Base-by-base conservation (phyloP, 2,888 invertebrate genomes). In the Cinara cedri region DNA sequence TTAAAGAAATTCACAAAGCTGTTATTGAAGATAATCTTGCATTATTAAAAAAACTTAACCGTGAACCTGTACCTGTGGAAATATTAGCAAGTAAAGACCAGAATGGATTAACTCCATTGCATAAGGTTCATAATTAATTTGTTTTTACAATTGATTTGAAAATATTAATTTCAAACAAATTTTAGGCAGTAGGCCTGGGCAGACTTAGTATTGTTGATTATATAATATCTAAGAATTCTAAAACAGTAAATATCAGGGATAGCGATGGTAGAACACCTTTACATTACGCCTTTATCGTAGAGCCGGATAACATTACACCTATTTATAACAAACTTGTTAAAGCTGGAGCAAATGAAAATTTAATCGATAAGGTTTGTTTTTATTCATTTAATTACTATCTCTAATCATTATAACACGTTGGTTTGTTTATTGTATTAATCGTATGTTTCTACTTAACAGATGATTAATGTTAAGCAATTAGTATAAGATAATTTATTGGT, bases 191-290 rank as follows among this genome's bases (percentile, higher is more conserved):
- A 34, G 95, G 95, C 21, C 86, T 95, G 82, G 94, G 94, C 0
- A 90, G 92, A 83, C 88, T 89, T 70, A 91, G 91, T 82, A 91
- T 95, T 78, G 89, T 92, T 26, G 90, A 92, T 83, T 93, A 91
- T 85, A 90, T 95, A 63, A 85, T 92, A 0, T 89, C 90, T 65
- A 88, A 89, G 82, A 91, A 90, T 85, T 92, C 93, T 8, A 88
- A 90, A 84, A 90, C 91, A 2, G 88, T 92, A 42, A 89, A 90
- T 71, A 89, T 90, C 54, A 87, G 89, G 21, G 96, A 97, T 86
- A 90, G 90, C 84, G 93, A 95, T 81, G 95, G 95, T 26, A 89
- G 94, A 83, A 95, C 95, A 0, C 92, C 97, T 0, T 87, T 97
- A 68, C 96, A 97, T 86, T 97, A 94, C 86, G 93, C 96, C 0